These are phyloP conservation scores for Fukomys damarensis DNA, from an alignment of 2,113 vertebrate genomes.

Conservation along the genomic window DNA sequence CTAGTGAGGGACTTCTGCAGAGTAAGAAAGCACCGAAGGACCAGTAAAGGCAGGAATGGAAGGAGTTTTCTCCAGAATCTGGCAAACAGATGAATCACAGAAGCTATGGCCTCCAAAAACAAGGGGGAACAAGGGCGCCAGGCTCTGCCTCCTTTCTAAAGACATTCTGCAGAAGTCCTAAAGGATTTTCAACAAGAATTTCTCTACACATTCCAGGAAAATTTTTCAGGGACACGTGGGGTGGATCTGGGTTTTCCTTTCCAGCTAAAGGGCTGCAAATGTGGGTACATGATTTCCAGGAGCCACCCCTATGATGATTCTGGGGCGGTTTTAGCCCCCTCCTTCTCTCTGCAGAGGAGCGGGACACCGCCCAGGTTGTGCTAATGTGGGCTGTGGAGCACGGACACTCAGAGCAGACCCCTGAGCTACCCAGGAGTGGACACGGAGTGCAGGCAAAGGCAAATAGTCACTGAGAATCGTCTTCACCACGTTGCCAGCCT, in stretches of 20 bases:
- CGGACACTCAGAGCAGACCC: background rate
- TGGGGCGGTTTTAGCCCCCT: background rate
- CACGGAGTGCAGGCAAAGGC: background rate
- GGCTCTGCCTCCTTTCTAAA: background rate
- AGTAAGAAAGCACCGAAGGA: background rate
- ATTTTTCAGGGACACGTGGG: background rate
- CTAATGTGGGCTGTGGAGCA: background rate
- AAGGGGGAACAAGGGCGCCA: background rate
- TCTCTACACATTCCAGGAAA: background rate
- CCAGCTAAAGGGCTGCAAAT: background rate
- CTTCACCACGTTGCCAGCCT: background rate
- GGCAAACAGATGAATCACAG: too few relatives aligned
- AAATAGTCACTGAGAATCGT: background rate
- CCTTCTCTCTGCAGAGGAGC: background rate
- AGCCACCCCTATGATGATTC: background rate
- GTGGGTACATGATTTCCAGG: too few relatives aligned
- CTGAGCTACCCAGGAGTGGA: background rate
- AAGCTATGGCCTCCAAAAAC: background rate
- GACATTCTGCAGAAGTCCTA: background rate
- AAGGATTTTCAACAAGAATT: background rate
- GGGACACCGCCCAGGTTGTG: too few relatives aligned
- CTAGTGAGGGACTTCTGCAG: background rate
- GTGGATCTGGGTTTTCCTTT: background rate
- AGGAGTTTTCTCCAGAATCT: background rate
- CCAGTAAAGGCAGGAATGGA: background rate